Conservation (phyloP, 2,888 invertebrate genomes). For the Quadroppia sp. region DNA sequence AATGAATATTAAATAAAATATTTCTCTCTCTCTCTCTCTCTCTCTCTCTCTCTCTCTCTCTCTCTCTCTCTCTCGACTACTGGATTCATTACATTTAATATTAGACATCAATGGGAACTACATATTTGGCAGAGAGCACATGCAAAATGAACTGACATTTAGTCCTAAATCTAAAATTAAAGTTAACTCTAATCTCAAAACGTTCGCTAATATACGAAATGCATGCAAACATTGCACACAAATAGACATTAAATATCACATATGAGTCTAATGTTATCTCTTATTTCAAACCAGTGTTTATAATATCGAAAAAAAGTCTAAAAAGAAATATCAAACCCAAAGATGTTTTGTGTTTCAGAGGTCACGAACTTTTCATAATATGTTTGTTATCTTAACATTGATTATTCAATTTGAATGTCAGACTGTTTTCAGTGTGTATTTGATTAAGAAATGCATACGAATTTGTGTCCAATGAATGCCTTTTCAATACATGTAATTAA, state of each 20-base stretch:
- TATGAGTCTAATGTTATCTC: background rate
- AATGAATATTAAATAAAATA: no score
- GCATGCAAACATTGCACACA: background rate
- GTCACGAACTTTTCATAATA: slow-evolving; percentile 7
- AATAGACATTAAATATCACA: background rate
- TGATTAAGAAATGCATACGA: background rate
- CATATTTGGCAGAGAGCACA: no score
- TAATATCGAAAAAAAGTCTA: background rate
- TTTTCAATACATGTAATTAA: background rate
- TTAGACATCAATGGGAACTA: no score
- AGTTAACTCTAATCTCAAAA: no score
- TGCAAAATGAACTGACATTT: no score
- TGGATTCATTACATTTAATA: no score
- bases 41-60: no score
- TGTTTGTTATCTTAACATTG: slow-evolving; percentile 12
- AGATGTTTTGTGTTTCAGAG: background rate
- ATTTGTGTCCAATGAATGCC: background rate
- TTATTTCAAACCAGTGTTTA: background rate
- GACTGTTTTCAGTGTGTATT: background rate
- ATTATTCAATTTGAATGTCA: background rate
- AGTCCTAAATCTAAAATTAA: no score
- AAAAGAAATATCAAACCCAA: background rate
- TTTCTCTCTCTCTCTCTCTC: no score
- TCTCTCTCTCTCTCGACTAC: no score
- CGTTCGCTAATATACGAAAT: background rate